A percentile compares a stretch with the other conserved stretches of the same genome.
These are phyloP conservation scores for Hippopotamus amphibius DNA, from an alignment of 2,113 vertebrate genomes.

Conservation along the genomic window DNA sequence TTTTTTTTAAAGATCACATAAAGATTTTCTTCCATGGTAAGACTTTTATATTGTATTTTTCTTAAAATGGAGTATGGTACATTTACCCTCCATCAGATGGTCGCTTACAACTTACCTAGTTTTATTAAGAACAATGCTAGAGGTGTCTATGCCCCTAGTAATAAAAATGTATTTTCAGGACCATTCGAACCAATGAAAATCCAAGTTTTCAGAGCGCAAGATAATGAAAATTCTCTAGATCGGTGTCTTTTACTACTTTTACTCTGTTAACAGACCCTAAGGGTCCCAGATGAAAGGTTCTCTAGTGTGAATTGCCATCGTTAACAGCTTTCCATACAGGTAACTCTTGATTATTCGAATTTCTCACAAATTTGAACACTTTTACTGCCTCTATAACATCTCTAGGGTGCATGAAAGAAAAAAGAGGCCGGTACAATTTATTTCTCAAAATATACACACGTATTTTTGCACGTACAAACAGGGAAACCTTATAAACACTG, in stretches of 20 bases:
- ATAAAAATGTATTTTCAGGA: conserved; percentile 70
- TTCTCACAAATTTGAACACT: conserved; percentile 72
- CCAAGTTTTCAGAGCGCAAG: conserved; percentile 66
- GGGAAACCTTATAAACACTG: conserved; percentile 38
- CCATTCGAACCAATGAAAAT: conserved; percentile 70
- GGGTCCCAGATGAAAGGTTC: conserved; percentile 65
- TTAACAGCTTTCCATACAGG: conserved; percentile 72
- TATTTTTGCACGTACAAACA: conserved; percentile 23
- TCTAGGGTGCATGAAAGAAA: conserved; percentile 50
- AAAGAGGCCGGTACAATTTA: conserved; percentile 47
- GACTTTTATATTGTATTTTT: conserved; percentile 75
- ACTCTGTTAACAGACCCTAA: conserved; percentile 76
- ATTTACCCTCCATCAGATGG: conserved; percentile 57
- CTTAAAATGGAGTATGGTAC: conserved; percentile 71
- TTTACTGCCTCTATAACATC: conserved; percentile 74
- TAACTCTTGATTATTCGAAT: conserved; percentile 79
- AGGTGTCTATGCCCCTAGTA: conserved; percentile 58
- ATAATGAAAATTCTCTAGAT: conserved; percentile 81
- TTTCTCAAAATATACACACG: conserved; percentile 68
- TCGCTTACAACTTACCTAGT: conserved; percentile 67
- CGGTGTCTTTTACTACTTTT: conserved; percentile 80
- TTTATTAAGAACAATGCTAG: conserved; percentile 71
- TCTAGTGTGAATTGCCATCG: conserved; percentile 33
- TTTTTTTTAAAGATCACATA: conserved; percentile 74
- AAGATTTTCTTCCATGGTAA: conserved; percentile 76